These are phyloP conservation scores for Donacobius atricapilla DNA, from an alignment of 2,113 vertebrate genomes.

Conservation along the genomic window DNA sequence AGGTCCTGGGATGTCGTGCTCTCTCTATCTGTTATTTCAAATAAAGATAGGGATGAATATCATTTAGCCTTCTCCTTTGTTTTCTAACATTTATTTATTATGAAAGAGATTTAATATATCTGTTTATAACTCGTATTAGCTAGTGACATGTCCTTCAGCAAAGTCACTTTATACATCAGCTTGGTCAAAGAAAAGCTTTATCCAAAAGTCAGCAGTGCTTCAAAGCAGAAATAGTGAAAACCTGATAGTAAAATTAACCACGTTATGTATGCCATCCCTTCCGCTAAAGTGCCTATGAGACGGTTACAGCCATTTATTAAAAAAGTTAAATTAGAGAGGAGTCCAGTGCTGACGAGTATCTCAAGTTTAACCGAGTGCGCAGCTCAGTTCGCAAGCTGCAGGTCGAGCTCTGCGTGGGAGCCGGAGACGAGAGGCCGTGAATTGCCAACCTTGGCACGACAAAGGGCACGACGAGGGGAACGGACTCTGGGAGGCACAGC, in stretches of 20 bases:
- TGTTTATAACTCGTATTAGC: neutral
- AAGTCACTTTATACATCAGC: neutral
- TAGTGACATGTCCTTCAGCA: neutral
- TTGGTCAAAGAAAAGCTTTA: neutral
- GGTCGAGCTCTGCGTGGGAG: neutral
- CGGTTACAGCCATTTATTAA: neutral
- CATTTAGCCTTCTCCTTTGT: neutral
- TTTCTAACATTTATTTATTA: neutral
- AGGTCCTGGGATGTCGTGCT: rapidly evolving
- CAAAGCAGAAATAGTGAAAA: neutral
- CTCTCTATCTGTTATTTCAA: neutral
- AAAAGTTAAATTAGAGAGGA: neutral
- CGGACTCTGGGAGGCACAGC: neutral
- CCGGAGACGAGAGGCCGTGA: neutral
- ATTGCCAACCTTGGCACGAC: neutral
- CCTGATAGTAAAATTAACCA: neutral
- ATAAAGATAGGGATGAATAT: neutral
- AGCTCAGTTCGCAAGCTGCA: too few relatives aligned
- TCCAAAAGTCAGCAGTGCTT: neutral
- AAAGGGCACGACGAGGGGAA: neutral
- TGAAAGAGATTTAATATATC: neutral
- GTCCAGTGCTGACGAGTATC: neutral
- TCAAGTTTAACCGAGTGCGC: too few relatives aligned
- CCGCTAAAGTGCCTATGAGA: neutral
- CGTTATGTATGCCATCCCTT: neutral